Evolutionary conservation across 2,113 vertebrate species (phyloP), one percentile per base, ranked within the genome.

Genomic region (Callospermophilus lateralis): DNA sequence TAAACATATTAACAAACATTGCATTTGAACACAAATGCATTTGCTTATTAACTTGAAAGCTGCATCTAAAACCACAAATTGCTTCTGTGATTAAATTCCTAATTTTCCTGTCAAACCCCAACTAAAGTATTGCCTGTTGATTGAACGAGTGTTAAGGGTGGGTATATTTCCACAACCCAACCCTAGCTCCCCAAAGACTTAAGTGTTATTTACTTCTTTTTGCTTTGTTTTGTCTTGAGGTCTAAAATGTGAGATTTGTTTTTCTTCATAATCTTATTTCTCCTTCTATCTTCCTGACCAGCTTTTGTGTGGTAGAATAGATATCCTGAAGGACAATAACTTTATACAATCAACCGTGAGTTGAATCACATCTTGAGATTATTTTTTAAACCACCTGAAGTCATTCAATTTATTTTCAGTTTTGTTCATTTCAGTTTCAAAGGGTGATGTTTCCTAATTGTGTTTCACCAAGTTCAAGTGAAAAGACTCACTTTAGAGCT

Each of bases 31-130:
- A 97, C 95, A 97, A 96, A 96, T 73, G 93, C 92, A 83, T 97
- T 95, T 97, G 94, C 97, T 97, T 97, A 95, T 97, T 97, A 98
- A 97, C 95, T 84, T 78, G 96, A 96, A 97, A 95, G 90, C 93
- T 17, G 22, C 92, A 84, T 97, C 95, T 81, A 45, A 96, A 95
- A 95, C 94, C 92, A 67, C 94, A 96, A 95, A 98, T 98, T 97
- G 98, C 97, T 96, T 97, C 97, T 97, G 80, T 97, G 97, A 98
- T 97, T 98, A 97, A 96, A 97, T 97, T 96, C 85, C 84, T 93
- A 58, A 96, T 97, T 96, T 97, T 95, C 90, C 68, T 84, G 79
- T 95, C 95, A 94, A 92, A 89, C 65, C 84, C 89, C 39, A 70
- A 90, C 92, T 88, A 94, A 93, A 95, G 89, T 26, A 74, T 91